phyloP scores from a whole-genome alignment of 37 sponge, comb jelly and placozoan genomes.

The Tethya wilhelma region DNA sequence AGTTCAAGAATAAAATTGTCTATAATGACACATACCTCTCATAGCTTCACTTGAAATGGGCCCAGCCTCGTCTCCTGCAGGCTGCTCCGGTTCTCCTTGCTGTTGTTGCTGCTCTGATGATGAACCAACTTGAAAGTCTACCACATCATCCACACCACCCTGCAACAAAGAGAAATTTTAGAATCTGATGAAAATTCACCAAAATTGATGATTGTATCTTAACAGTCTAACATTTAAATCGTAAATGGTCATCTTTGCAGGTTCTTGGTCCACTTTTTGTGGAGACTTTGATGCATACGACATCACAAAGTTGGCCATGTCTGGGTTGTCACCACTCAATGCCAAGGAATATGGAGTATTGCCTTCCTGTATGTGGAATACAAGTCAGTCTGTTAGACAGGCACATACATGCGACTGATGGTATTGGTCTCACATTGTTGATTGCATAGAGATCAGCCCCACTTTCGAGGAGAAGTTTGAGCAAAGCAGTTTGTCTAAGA shows the following conservation, averaged over 20 bases:
- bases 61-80: slow-evolving; percentile 1
- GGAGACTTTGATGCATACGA: slow-evolving; percentile 44
- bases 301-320: slow-evolving; percentile 63
- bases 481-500: slow-evolving; percentile 47
- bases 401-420: not conserved
- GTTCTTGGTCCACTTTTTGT: slow-evolving; percentile 9
- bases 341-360: slow-evolving; percentile 79
- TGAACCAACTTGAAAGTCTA: no score
- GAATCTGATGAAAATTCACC: no score
- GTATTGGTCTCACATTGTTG: slow-evolving; percentile 73
- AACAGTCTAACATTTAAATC: no score
- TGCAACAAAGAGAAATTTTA: not conserved
- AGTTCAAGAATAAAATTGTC: not conserved
- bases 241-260: no score
- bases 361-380: slow-evolving; percentile 65
- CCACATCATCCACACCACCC: slow-evolving; percentile 52
- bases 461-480: slow-evolving; percentile 61
- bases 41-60: no score
- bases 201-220: no score
- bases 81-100: slow-evolving; percentile 10
- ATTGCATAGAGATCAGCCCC: slow-evolving; percentile 75
- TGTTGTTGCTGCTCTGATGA: not conserved
- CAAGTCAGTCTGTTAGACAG: not conserved
- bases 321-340: slow-evolving; percentile 43
- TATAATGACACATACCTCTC: not conserved